A percentile compares a stretch with the other conserved stretches of the same genome.
Evolutionary conservation across 2,113 vertebrate genomes (phyloP).

Genomic region (Protobothrops mucrosquamatus): DNA sequence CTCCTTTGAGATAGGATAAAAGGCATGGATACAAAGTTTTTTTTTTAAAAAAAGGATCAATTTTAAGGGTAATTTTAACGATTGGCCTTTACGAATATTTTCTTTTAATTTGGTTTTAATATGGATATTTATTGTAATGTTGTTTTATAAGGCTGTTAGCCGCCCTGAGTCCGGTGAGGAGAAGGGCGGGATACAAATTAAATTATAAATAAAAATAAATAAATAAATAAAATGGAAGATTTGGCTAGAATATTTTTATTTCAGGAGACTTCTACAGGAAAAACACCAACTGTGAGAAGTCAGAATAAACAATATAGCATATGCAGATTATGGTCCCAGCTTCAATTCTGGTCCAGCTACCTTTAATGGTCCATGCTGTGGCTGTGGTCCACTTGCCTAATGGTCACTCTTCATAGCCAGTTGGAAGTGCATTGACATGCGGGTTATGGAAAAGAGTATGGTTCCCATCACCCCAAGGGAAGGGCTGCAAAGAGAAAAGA

Average conservation of each 20-base stretch:
- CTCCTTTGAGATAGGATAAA: neutral
- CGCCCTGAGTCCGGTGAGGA: too few species aligned
- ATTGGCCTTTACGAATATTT: too few species aligned
- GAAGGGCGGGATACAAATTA: too few species aligned
- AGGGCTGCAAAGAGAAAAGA: conserved; percentile 75
- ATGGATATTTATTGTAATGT: too few species aligned
- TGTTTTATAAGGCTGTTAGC: too few species aligned
- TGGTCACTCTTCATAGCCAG: conserved; percentile 85
- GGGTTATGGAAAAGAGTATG: conserved; percentile 89
- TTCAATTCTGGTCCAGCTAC: conserved; percentile 55
- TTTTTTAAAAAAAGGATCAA: too few species aligned
- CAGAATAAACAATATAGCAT: conserved; percentile 36
- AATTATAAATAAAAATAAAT: too few species aligned
- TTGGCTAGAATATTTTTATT: conserved; percentile 54
- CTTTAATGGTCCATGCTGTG: conserved; percentile 63
- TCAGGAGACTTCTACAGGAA: conserved; percentile 53
- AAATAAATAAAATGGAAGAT: conserved; percentile 4
- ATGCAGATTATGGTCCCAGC: conserved; percentile 41
- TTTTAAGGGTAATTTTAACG: too few species aligned
- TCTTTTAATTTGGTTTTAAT: too few species aligned
- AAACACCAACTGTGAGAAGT: conserved; percentile 21
- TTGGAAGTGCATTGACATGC: conserved; percentile 84
- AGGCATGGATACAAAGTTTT: neutral
- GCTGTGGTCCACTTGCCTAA: conserved; percentile 56
- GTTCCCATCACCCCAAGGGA: conserved; percentile 94